Evolutionary conservation across 2,888 invertebrate species (phyloP).

Genomic region (Ellobium chinense): DNA sequence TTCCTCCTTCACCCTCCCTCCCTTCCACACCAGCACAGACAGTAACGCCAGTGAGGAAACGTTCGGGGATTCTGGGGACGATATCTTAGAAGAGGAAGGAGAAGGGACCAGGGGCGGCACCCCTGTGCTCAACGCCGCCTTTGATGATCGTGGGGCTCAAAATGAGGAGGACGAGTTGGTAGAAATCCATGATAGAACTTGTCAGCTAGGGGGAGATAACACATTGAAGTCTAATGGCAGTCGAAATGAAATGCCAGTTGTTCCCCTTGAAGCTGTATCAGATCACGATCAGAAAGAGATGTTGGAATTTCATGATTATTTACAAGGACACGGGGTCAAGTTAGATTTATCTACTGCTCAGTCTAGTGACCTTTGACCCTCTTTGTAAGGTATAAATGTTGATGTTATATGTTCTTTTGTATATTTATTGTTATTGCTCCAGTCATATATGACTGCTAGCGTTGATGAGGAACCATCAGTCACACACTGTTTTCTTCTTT

Average conservation of each 20-base stretch:
- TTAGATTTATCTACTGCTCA: conserved; percentile 7
- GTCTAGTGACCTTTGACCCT: background rate
- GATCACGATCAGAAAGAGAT: background rate
- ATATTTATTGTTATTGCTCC: no score
- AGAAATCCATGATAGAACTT: background rate
- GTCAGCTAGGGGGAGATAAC: background rate
- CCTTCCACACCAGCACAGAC: conserved; percentile 33
- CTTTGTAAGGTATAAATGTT: no score
- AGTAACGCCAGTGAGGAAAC: conserved; percentile 26
- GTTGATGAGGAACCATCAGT: background rate
- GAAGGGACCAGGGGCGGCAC: no score
- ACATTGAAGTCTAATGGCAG: background rate
- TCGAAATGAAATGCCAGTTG: background rate
- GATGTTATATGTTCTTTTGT: no score
- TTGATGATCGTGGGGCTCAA: no score
- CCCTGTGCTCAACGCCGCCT: no score
- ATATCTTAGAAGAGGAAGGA: background rate
- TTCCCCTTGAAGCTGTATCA: background rate
- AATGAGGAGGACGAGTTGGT: no score
- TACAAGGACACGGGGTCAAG: conserved; percentile 11
- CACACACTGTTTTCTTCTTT: no score
- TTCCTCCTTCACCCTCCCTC: conserved; percentile 41
- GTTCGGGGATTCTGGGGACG: conserved; percentile 15
- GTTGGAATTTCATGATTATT: conserved; percentile 1
- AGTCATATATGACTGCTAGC: no score